Base-by-base conservation (phyloP, 2,888 invertebrate genomes). In the Nomada lathburiana region DNA sequence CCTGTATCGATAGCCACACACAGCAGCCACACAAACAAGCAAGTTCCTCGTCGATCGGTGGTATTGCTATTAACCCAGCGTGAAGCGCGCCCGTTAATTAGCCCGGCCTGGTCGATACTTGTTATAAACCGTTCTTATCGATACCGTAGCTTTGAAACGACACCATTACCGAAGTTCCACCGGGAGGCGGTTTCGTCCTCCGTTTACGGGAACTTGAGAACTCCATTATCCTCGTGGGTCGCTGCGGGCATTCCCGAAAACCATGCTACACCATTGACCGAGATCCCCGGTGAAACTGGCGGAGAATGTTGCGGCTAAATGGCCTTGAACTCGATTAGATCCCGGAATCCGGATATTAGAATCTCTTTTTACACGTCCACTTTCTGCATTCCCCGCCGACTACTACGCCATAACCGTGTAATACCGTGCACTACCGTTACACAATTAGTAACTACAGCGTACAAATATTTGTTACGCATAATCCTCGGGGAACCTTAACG, bases 291-390 rank as follows among this genome's bases (percentile, higher is more conserved):
- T 20, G 76, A 64, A 80, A 81, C 77, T 69, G 23, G 60, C 65
- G 53, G 72, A 67, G 73, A 77, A 76, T 82, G 81, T 76, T 64
- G 20, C 60, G 68, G 69, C 70, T 59, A 88, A 86, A 86, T 82
- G 88, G 77, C 88, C 88, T 88, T 88, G 88, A 88, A 88, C 88
- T 83, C 88, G 82, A 86, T 85, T 86, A 85, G 77, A 57, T 70
- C 55, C 77, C 26, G 74, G 72, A 76, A 79, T 70, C 62, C 52
- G 16, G 50, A 64, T 70, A 70, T 69, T 52, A 69, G 62, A 63
- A 78, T 80, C 59, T 68, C 79, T 83, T 83, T 84, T 84, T 78
- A 73, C 72, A 47, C 59, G 64, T 74, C 60, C 73, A n/a, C 67
- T 42, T 72, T 57, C 63, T 52, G 60, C 77, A 55, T 70, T 74